phyloP scores from a whole-genome alignment of 2,797 vertebrate genomes.

The Phoeniculus purpureus region DNA sequence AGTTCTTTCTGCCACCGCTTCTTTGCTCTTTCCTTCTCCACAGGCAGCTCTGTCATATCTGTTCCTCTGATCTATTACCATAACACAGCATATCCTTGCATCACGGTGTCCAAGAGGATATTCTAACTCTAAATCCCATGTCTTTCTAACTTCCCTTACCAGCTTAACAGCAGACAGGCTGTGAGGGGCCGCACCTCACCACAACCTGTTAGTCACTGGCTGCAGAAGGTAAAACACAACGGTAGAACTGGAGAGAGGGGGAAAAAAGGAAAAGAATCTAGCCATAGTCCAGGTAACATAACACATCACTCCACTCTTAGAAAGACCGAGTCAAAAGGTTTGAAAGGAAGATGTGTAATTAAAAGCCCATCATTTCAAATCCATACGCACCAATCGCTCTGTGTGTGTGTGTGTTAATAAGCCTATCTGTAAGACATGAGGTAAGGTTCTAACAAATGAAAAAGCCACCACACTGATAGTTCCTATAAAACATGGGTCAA shows the following conservation, averaged over 20 bases:
- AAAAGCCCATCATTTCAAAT: neutral
- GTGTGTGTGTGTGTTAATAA: neutral
- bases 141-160: neutral
- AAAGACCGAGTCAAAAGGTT: neutral
- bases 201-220: neutral
- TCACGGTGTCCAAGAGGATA: neutral
- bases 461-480: constrained; percentile 31
- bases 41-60: neutral
- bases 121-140: neutral
- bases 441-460: constrained; percentile 25
- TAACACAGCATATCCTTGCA: neutral
- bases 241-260: neutral
- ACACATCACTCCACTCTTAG: neutral
- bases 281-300: neutral
- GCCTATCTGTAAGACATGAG: neutral
- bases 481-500: constrained; percentile 61
- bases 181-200: neutral
- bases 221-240: neutral
- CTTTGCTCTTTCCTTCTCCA: neutral
- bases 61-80: neutral
- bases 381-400: neutral
- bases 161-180: neutral
- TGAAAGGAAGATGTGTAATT: neutral
- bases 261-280: neutral
- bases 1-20: neutral